Evolutionary conservation across 2,113 vertebrate genomes (phyloP).

Genomic region (Ictalurus punctatus): DNA sequence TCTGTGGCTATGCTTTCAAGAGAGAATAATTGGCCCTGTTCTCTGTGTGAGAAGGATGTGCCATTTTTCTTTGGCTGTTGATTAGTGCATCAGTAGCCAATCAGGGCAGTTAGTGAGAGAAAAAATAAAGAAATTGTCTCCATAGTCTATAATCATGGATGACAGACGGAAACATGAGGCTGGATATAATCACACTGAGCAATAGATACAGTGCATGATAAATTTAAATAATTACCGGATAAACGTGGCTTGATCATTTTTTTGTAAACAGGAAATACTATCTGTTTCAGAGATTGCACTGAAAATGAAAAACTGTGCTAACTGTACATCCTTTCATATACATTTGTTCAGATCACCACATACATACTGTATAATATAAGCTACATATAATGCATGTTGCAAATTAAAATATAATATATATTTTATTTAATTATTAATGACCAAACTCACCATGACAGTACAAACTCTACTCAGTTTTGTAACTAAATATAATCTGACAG

Average conservation of each 20-base stretch:
- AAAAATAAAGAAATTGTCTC: background rate
- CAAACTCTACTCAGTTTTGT: background rate
- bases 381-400: background rate
- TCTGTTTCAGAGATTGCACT: background rate
- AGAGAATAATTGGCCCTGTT: background rate
- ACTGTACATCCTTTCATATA: background rate
- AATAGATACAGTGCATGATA: background rate
- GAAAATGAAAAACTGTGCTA: background rate
- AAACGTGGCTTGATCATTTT: background rate
- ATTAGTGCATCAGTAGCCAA: background rate
- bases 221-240: background rate
- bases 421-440: background rate
- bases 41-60: background rate
- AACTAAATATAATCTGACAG: background rate
- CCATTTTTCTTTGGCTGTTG: conserved; percentile 1
- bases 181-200: background rate
- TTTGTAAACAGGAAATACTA: background rate
- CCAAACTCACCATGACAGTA: background rate
- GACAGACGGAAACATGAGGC: background rate
- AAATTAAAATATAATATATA: background rate
- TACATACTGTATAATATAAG: background rate
- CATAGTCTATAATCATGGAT: background rate
- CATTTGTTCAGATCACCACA: background rate
- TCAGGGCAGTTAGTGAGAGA: background rate
- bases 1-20: background rate